Base-by-base conservation (phyloP, 2,888 invertebrate genomes). In the Agrotis segetum region DNA sequence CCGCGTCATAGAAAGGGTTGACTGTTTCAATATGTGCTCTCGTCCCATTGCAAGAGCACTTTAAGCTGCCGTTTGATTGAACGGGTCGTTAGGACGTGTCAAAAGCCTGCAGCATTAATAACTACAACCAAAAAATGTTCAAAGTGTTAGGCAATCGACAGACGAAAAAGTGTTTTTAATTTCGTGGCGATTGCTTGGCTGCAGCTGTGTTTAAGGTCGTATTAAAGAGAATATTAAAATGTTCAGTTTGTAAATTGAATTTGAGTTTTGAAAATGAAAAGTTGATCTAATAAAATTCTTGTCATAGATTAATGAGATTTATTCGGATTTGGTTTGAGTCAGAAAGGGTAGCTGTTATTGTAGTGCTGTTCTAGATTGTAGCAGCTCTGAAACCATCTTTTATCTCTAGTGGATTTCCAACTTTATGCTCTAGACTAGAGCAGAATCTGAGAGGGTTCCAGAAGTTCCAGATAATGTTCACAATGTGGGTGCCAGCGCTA, bases 1-100 rank as follows among this genome's bases (percentile, higher is more conserved):
- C 71, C 47, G 61, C 71, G 24, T 61, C 44, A 68, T 7, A 67
- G 66, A 78, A 74, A 75, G 60, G 71, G 73, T 77, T 71, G 76
- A 67, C 68, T 78, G 67, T 74, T 80, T 70, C 75, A 83, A 80
- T 85, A 83, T 85, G 71, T 75, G 65, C 74, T 80, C 74, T 72
- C 73, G 79, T 68, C 63, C 24, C 62, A 73, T 47, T 67, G 64
- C 67, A 63, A 78, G 83, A 80, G 81, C 83, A 78, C 80, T 83
- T 65, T 83, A 85, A 85, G 81, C 85, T 68, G 46, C 60, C 71
- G 75, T 75, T 85, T 85, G 83, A 84, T 83, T 85, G 81, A 85
- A 71, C 78, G 70, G 71, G 69, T 83, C 74, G 85, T 80, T 83
- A 78, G 78, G 58, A 78, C 70, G 75, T 77, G 77, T 84, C 83